Evolutionary conservation across 2,797 vertebrate genomes (phyloP), one percentile per base, ranked within the genome.

Genomic region (Perdix hodgsoniae): DNA sequence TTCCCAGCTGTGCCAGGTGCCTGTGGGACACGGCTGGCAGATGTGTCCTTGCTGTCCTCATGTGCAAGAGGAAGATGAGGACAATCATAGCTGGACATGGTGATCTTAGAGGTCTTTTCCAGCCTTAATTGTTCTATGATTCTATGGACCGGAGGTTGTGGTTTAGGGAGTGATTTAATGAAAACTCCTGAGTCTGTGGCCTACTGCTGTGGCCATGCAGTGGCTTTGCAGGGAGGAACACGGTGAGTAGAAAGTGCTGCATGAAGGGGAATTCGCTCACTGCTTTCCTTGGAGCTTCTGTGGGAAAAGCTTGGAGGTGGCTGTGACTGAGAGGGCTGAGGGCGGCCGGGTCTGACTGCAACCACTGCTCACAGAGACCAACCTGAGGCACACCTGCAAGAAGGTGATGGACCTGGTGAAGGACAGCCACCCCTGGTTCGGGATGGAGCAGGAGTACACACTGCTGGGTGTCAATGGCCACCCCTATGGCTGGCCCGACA

Each of bases 381-480:
- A 99, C 96, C 96, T 97, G 49, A 97, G 98, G 11, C 47, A 86
- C 26, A 96, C 70, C 2, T 99, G 98, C 93, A 98, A 93, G 19
- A 91, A 97, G 24, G 94, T 98, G n/a, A 99, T 99, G 98, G 97
- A 98, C 61, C 24, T 97, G 96, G 95, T 98, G 2, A 96, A 97
- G 75, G 96, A 98, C 27, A 96, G 97, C 29, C 44, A 71, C 29
- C 96, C 98, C 0, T 99, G 98, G 99, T 99, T 99, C 4, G 98
- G 98, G 26, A 98, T 99, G 98, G 99, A 99, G 97, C 99, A 99
- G 93, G 98, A 99, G 78, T 99, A 98, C 97, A 98, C 98, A 0
- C 96, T 99, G 15, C 83, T 98, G 12, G 98, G 98, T 44, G 59
- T 96, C 15, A 98, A 99, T 0, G 98, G 98, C 35, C 98, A 98